These are phyloP conservation scores for Coregonus clupeaformis DNA, from an alignment of 2,113 vertebrate species.

Conservation along the genomic window DNA sequence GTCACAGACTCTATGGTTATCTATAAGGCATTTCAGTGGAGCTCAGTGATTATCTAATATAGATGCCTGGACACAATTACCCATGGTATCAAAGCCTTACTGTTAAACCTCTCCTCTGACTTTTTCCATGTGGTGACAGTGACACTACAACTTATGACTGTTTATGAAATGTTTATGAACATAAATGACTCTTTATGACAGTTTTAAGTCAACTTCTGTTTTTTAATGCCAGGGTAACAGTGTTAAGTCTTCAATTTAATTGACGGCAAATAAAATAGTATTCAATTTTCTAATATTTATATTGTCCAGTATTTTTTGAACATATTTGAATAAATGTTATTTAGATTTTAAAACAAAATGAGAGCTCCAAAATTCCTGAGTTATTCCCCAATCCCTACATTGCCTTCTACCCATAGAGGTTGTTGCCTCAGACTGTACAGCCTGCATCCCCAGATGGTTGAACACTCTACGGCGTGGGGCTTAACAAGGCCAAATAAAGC, in stretches of 20 bases:
- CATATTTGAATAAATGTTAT: constrained; percentile 58
- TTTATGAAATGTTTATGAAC: constrained; percentile 1
- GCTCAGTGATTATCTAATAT: not conserved
- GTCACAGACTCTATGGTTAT: not conserved
- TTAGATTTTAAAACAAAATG: constrained; percentile 39
- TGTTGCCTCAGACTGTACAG: not conserved
- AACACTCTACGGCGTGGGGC: not conserved
- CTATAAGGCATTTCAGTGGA: constrained; percentile 4
- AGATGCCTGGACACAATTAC: not conserved
- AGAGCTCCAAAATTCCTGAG: too few relatives aligned
- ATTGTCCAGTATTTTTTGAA: constrained; percentile 56
- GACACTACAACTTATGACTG: not conserved
- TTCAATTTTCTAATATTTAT: constrained; percentile 72
- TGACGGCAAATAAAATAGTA: constrained; percentile 25
- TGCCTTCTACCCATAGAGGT: not conserved
- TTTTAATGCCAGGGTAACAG: constrained; percentile 44
- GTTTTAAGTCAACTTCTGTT: constrained; percentile 8
- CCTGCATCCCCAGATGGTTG: not conserved
- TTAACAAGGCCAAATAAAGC: constrained; percentile 25
- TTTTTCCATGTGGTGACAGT: not conserved
- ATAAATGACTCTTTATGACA: not conserved
- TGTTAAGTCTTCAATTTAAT: constrained; percentile 38
- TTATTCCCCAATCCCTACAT: not conserved
- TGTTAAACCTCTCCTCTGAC: not conserved
- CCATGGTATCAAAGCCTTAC: not conserved